Evolutionary conservation across 1,140 invertebrate species (phyloP), one percentile per base, ranked within the genome.

Genomic region (Onthophagus taurus): DNA sequence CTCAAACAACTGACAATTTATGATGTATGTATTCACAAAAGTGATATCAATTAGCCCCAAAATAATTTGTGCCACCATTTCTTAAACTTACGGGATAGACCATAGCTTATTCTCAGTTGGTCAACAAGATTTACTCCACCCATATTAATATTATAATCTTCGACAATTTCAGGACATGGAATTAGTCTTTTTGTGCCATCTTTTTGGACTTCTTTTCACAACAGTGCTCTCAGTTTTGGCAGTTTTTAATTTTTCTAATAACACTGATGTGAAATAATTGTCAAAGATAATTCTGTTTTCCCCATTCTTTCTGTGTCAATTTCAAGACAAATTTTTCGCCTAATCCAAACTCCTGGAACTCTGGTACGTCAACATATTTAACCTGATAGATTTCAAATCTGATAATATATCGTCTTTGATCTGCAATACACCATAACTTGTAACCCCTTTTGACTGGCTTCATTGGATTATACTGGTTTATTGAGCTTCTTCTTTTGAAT

Each of bases 391-490:
- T 21, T 8, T 43, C 31, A 21, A 43, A 43, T 12, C 33, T 33
- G 11, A 33, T 43, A 4, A 43, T 43, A 31, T 31, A 69, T 20
- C 65, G 61, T n/a, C 57, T 21, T 43, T 47, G 34, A 20, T 50
- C 49, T 21, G 45, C 41, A 35, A 51, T 23, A 42, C 35, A 44
- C 63, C 66, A 70, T 33, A 66, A 45, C 54, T 65, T 69, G 41
- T 64, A 64, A 5, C 63, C 65, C 51, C 66, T 56, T 58, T 72
- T 71, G 44, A 66, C 67, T 24, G 65, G 66, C 55, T 72, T 71
- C 47, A 55, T 59, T 45, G 64, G 64, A 19, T 61, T 60, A 14
- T 31, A 4, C n/a, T 31, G 30, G n/a, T 31, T 31, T 4, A 31
- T 4, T 12, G 4, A 12, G 14, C 30, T 4, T 4, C 30, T 11